Base-by-base conservation (phyloP, 2,797 vertebrate species). In the Gastrophryne carolinensis region DNA sequence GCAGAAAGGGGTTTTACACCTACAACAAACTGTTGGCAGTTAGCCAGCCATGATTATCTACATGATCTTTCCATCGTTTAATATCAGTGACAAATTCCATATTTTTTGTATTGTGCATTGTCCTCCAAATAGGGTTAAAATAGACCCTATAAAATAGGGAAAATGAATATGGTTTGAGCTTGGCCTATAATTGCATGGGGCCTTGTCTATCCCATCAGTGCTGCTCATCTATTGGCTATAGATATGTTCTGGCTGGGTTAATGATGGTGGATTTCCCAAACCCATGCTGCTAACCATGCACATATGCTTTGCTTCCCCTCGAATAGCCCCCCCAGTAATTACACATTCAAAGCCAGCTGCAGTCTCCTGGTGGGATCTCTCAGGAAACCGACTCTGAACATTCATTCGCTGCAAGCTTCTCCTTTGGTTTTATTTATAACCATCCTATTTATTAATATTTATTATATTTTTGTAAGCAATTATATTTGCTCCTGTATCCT, bases 211-310 rank as follows among this genome's bases (percentile, higher is more conserved):
- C 68, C 61, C 68, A 60, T 66, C 53, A 52, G 68, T 10, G 19
- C 21, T 37, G 30, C 24, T 19, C 53, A 13, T 54, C 57, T 26
- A 3, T 12, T n/a, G 10, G 37, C 58, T 69, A 57, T 32, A 53
- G 57, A 60, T 44, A 47, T 63, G 70, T 71, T 39, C 27, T 58
- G 39, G 75, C 57, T 21, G 24, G 60, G 75, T 65, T 78, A 78
- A 72, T 78, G 67, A 78, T 62, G 58, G 74, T 56, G 66, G 70
- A 77, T 77, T 77, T 77, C 74, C 74, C 74, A 30, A 66, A 66
- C n/a, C 66, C 58, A 26, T 66, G 50, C 44, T 24, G 11, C 74
- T 77, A 77, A 70, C 66, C 5, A 19, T 50, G 15, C 58, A 63
- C 58, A 77, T 77, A 70, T 23, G 65, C 58, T 76, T 47, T 69